Evolutionary conservation across 64 coral and sea anemone species (phyloP), one percentile per base, ranked within the genome.

Genomic region (Exaiptasia diaphana): DNA sequence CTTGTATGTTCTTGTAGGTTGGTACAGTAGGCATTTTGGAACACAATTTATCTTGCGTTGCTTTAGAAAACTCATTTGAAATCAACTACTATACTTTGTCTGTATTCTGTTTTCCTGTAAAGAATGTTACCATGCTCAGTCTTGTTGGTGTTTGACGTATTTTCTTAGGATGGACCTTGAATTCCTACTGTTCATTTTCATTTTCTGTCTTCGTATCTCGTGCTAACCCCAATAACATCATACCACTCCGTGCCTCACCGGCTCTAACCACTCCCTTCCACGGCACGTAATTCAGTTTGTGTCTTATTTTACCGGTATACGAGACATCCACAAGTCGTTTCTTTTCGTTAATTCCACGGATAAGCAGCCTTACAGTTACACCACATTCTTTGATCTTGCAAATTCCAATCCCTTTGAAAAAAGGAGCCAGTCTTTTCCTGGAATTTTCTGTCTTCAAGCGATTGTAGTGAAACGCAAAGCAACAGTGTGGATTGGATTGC

Each of bases 381-480:
- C 46, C 50, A 12, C 50, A 77, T 35, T 77, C 50, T 22, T 54
- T 77, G 20, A 36, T 58, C 7, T 30, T 50, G 37, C 74, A 77
- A 24, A 23, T 37, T 5, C 48, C 74, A n/a, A 54, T 77, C 53
- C 18, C 74, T 29, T 54, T 54, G 50, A 57, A 77, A 52, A 77
- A 77, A 18, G 74, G 74, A 29, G 48, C 29, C 29, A 38, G n/a
- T 38, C 53, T 57, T 52, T 77, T 77, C 49, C 46, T 31, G 21
- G 74, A 77, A 37, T 54, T 24, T 37, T 50, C 48, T 8, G 74
- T 39, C 50, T 77, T 77, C 17, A 77, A 28, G n/a, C 50, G 50
- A 22, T 77, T 77, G 74, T 77, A 77, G 28, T 77, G 48, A 21
- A 77, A 77, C n/a, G 74, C 48, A 56, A 77, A 77, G 5, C 27